phyloP scores from a whole-genome alignment of 2,888 invertebrate species.

The Actias luna region DNA sequence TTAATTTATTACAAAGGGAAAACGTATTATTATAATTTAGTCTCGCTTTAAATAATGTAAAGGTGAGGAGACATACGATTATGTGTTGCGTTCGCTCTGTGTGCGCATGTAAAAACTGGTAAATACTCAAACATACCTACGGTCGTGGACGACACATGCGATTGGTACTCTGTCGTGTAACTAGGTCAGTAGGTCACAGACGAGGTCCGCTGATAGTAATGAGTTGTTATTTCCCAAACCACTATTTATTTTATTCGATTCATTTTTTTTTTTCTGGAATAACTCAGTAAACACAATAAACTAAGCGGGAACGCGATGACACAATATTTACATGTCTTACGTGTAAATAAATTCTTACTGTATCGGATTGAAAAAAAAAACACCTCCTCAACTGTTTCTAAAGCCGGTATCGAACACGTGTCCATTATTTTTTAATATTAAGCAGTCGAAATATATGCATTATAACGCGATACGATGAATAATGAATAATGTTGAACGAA shows the following conservation, averaged over 20 bases:
- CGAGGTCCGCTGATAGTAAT: constrained; percentile 74
- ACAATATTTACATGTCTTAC: background rate
- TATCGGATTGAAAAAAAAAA: background rate
- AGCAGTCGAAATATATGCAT: constrained; percentile 2
- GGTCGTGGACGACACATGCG: constrained; percentile 56
- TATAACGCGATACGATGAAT: constrained; percentile 1
- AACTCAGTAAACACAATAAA: constrained; percentile 26
- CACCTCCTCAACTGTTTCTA: background rate
- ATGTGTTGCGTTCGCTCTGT: constrained; percentile 14
- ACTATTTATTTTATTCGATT: constrained; percentile 23
- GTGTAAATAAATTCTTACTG: background rate
- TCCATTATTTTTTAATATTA: background rate
- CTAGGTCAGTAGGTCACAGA: constrained; percentile 85
- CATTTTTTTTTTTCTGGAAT: constrained; percentile 37
- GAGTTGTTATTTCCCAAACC: constrained; percentile 65
- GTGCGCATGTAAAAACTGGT: constrained; percentile 34
- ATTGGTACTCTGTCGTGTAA: constrained; percentile 76
- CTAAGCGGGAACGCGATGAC: constrained; percentile 10
- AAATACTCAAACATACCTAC: constrained; percentile 35
- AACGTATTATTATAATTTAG: background rate
- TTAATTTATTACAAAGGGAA: background rate
- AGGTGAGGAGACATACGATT: background rate
- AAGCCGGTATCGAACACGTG: background rate
- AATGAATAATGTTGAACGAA: constrained; percentile 4
- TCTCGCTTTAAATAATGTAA: background rate